A percentile compares a stretch with the other conserved stretches of the same genome.
phyloP scores from a whole-genome alignment of 2,888 invertebrate species.

The Drosophila lacicola region DNA sequence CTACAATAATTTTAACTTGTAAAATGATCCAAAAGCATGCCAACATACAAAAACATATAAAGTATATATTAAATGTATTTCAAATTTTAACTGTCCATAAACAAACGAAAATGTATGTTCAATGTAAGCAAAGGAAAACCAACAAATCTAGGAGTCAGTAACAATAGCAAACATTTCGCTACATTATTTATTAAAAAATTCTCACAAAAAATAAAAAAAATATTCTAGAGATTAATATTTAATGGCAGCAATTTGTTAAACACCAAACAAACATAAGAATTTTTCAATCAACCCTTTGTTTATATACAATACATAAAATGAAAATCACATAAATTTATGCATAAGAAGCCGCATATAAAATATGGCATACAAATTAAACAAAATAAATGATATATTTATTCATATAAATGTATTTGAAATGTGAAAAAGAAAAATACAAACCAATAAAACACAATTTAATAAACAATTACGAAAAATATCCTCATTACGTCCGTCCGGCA shows the following conservation, averaged over 20 bases:
- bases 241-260: slow-evolving; percentile 54
- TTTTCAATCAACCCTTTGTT: slow-evolving; percentile 47
- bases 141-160: slow-evolving; percentile 28
- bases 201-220: slow-evolving; percentile 28
- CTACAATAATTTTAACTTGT: slow-evolving; percentile 66
- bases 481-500: slow-evolving; percentile 1
- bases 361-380: slow-evolving; percentile 64
- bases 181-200: slow-evolving; percentile 42
- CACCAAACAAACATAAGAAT: slow-evolving; percentile 27
- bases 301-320: slow-evolving; percentile 48
- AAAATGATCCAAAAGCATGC: slow-evolving; percentile 53
- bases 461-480: slow-evolving; percentile 48
- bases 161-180: slow-evolving; percentile 52
- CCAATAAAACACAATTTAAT: slow-evolving; percentile 78
- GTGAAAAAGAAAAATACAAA: slow-evolving; percentile 78
- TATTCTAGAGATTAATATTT: slow-evolving; percentile 50
- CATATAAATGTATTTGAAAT: slow-evolving; percentile 81
- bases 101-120: slow-evolving; percentile 28
- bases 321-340: slow-evolving; percentile 59
- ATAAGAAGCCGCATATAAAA: slow-evolving; percentile 69
- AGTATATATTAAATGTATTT: slow-evolving; percentile 43
- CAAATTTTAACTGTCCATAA: slow-evolving; percentile 54
- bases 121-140: slow-evolving; percentile 10
- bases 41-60: slow-evolving; percentile 44
- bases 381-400: slow-evolving; percentile 77